Conservation (phyloP, 2,797 vertebrate genomes). For the Ctenosaura bakeri region DNA sequence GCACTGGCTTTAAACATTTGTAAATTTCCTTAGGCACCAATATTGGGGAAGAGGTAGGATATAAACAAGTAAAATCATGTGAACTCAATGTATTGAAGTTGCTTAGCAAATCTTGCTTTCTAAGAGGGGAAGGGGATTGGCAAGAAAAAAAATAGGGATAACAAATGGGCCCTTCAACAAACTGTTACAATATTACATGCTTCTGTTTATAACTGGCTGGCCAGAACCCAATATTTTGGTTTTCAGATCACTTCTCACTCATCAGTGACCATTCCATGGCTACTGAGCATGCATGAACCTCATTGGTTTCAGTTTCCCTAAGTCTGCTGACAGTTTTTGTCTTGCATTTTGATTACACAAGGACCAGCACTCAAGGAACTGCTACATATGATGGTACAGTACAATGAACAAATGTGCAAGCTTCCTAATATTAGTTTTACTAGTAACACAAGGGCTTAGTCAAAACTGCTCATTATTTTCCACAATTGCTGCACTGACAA, state of each 20-base stretch:
- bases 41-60: too few species aligned
- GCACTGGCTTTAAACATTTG: too few species aligned
- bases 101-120: not conserved
- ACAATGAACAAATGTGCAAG: too few species aligned
- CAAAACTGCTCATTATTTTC: conserved; percentile 1
- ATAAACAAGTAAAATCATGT: not conserved
- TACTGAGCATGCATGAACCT: not conserved
- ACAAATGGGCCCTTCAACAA: not conserved
- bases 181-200: not conserved
- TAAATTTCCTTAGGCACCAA: too few species aligned
- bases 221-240: not conserved
- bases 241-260: not conserved
- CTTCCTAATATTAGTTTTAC: not conserved
- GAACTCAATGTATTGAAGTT: conserved; percentile 43
- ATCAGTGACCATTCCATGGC: not conserved
- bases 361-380: not conserved
- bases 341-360: not conserved
- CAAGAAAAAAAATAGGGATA: not conserved
- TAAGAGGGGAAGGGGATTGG: too few species aligned
- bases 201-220: not conserved
- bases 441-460: not conserved
- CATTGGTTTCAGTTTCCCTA: not conserved
- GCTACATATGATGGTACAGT: not conserved
- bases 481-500: not conserved
- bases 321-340: not conserved